Percentiles rank a stretch among this genome's conserved stretches.
phyloP scores from a whole-genome alignment of 2,113 vertebrate genomes.

The Polyodon spathula region DNA sequence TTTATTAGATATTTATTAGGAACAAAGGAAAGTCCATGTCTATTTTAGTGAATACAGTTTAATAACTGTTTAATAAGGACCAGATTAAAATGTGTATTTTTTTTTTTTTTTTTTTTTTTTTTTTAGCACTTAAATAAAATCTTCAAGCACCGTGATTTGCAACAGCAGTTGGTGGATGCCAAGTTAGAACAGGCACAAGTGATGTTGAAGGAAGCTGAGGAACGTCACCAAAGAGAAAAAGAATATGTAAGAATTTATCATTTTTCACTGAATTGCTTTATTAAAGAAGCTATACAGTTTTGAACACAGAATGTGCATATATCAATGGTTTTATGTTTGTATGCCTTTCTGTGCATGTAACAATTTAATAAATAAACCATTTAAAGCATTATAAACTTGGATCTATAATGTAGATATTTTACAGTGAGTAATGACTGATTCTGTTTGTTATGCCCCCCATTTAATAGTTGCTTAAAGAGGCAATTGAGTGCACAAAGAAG shows the following conservation, averaged over 20 bases:
- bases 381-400: too few relatives aligned
- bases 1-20: too few relatives aligned
- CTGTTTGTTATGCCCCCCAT: slow-evolving; percentile 37
- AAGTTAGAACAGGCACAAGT: slow-evolving; percentile 80
- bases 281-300: too few relatives aligned
- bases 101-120: slow-evolving; percentile 17
- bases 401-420: not conserved
- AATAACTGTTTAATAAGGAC: too few relatives aligned
- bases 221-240: slow-evolving; percentile 82
- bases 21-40: too few relatives aligned
- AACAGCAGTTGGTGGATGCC: slow-evolving; percentile 84
- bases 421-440: slow-evolving; percentile 8
- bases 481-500: slow-evolving; percentile 53
- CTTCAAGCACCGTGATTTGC: slow-evolving; percentile 83
- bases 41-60: too few relatives aligned
- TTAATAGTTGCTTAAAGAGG: slow-evolving; percentile 50
- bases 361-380: too few relatives aligned
- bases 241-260: slow-evolving; percentile 71
- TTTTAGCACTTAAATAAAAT: slow-evolving; percentile 87
- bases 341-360: too few relatives aligned
- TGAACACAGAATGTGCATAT: too few relatives aligned
- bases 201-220: slow-evolving; percentile 72
- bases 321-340: too few relatives aligned
- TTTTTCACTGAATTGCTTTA: not conserved
- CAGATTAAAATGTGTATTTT: not conserved